Percentiles rank a stretch among this genome's conserved stretches.
Evolutionary conservation across 2,113 vertebrate species (phyloP).

Genomic region (Anser cygnoides): DNA sequence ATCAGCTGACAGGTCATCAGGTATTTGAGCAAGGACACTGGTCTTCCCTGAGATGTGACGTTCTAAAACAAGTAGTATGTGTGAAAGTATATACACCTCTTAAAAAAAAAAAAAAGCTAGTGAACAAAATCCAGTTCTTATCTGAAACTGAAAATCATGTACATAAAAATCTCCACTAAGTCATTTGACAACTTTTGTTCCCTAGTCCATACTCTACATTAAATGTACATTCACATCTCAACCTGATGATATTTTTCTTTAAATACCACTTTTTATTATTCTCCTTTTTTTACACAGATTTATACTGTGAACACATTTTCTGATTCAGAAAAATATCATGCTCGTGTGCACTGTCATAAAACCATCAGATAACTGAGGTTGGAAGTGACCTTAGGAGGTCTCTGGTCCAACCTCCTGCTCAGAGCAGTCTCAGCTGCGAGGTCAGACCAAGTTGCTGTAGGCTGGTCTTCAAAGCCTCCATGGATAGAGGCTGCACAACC

Average conservation of each 20-base stretch:
- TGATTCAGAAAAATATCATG: not conserved
- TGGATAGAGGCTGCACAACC: not conserved
- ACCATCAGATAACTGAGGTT: not conserved
- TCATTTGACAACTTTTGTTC: not conserved
- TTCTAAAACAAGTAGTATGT: not conserved
- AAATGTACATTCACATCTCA: not conserved
- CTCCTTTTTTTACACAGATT: not conserved
- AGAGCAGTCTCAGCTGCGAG: not conserved
- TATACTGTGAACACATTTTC: not conserved
- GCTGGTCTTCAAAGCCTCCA: not conserved
- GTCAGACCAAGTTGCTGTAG: not conserved
- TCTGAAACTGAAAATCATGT: not conserved
- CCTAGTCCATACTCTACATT: not conserved
- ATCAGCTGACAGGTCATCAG: not conserved
- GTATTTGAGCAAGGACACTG: not conserved
- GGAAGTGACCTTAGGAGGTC: not conserved
- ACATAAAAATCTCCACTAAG: not conserved
- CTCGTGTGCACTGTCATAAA: not conserved
- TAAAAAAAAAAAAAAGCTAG: not conserved
- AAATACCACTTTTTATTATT: not conserved
- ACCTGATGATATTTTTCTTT: not conserved
- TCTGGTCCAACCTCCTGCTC: not conserved
- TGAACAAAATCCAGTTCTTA: not conserved
- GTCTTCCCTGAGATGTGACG: not conserved
- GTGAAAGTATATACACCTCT: not conserved